phyloP scores from a whole-genome alignment of 2,113 vertebrate species.

The Gymnocephalus cernua region DNA sequence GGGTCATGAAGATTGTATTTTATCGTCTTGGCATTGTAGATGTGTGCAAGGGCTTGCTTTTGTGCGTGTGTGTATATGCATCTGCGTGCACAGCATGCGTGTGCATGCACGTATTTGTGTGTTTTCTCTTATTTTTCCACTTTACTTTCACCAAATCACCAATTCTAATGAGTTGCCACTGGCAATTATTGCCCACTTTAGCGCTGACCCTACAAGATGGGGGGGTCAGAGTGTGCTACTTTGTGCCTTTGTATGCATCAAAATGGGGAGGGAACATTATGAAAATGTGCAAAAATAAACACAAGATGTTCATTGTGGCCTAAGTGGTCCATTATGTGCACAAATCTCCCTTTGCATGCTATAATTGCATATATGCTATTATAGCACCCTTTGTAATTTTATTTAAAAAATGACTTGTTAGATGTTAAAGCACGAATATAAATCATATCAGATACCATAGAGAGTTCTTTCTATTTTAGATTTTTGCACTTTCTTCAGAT shows the following conservation, averaged over 20 bases:
- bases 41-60: constrained; percentile 32
- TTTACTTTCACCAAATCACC: constrained; percentile 81
- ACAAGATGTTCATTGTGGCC: constrained; percentile 69
- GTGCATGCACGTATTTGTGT: constrained; percentile 58
- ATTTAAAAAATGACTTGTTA: constrained; percentile 29
- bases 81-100: constrained; percentile 25
- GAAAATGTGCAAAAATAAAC: constrained; percentile 77
- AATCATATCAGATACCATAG: constrained; percentile 22
- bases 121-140: constrained; percentile 67
- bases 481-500: neutral
- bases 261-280: constrained; percentile 65
- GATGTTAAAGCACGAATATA: constrained; percentile 36
- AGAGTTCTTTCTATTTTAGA: neutral
- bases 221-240: constrained; percentile 73
- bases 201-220: constrained; percentile 79
- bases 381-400: constrained; percentile 53
- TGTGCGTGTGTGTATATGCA: constrained; percentile 1
- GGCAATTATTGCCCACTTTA: constrained; percentile 85
- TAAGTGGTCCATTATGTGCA: constrained; percentile 70
- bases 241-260: constrained; percentile 74
- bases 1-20: constrained; percentile 81
- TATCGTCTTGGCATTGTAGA: constrained; percentile 54
- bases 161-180: constrained; percentile 85
- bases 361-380: constrained; percentile 44
- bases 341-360: constrained; percentile 58